Conservation (phyloP, 2,888 invertebrate species). For the Pherbina coryleti region DNA sequence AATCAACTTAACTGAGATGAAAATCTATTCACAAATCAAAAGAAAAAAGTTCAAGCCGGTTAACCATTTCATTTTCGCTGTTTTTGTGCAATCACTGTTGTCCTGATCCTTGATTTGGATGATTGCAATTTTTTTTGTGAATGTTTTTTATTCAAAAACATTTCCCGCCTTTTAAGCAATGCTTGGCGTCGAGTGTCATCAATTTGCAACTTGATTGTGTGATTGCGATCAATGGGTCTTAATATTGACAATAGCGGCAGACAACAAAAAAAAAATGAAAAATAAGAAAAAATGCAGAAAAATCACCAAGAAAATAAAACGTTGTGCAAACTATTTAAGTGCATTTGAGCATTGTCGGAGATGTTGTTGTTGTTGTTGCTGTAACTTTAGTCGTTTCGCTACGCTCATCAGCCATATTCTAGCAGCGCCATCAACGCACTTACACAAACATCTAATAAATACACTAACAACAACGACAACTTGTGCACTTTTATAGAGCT, state of each 20-base stretch:
- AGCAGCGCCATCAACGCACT: background rate
- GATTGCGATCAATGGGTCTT: conserved; percentile 39
- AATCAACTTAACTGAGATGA: no score
- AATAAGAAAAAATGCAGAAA: background rate
- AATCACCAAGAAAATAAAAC: conserved; percentile 3
- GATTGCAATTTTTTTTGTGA: no score
- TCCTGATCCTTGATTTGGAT: no score
- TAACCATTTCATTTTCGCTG: no score
- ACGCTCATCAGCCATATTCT: conserved; percentile 7
- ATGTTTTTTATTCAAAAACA: background rate
- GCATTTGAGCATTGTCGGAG: conserved; percentile 10
- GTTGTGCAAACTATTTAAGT: conserved; percentile 17
- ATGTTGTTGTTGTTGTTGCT: conserved; percentile 2
- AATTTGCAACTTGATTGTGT: conserved; percentile 47
- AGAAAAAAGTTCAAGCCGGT: no score
- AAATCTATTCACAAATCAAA: no score
- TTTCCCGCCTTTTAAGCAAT: background rate
- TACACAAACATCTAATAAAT: background rate
- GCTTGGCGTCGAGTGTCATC: conserved; percentile 44
- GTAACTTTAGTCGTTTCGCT: background rate
- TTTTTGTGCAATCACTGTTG: no score
- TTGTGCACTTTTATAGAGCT: background rate
- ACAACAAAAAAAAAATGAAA: background rate
- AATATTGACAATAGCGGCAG: background rate
- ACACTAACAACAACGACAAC: background rate